Conservation (phyloP, 2,888 invertebrate genomes). For the Xylota segnis region DNA sequence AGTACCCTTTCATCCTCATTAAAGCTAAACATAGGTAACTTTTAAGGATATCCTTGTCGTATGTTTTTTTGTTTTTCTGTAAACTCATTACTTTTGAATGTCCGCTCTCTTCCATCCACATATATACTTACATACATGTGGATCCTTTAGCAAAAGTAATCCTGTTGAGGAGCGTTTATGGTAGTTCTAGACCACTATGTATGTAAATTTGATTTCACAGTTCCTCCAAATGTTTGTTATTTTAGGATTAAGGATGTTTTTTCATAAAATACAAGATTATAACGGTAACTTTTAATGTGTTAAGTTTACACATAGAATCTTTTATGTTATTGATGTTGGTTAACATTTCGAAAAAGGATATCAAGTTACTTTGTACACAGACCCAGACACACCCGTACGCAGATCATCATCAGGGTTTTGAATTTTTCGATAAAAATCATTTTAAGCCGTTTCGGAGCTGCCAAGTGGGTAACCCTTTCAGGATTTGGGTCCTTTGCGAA, state of each 20-base stretch:
- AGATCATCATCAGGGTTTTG: constrained; percentile 44
- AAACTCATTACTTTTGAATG: constrained; percentile 67
- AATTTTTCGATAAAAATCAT: constrained; percentile 52
- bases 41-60: constrained; percentile 55
- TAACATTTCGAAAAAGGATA: background rate
- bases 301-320: constrained; percentile 55
- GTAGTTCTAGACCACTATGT: constrained; percentile 57
- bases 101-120: too few relatives aligned
- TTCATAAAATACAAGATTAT: constrained; percentile 66
- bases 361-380: background rate
- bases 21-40: constrained; percentile 49
- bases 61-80: constrained; percentile 42
- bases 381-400: background rate
- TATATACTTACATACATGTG: too few relatives aligned
- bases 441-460: constrained; percentile 11
- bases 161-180: constrained; percentile 50
- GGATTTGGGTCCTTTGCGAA: constrained; percentile 4
- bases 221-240: constrained; percentile 45
- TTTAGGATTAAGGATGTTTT: constrained; percentile 68
- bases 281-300: constrained; percentile 70
- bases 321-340: constrained; percentile 52
- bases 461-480: constrained; percentile 14
- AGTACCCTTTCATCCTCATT: constrained; percentile 46
- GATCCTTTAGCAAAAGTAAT: constrained; percentile 23
- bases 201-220: constrained; percentile 66